Base-by-base conservation (phyloP, 2,888 invertebrate species). In the Tryphoninae sp. region DNA sequence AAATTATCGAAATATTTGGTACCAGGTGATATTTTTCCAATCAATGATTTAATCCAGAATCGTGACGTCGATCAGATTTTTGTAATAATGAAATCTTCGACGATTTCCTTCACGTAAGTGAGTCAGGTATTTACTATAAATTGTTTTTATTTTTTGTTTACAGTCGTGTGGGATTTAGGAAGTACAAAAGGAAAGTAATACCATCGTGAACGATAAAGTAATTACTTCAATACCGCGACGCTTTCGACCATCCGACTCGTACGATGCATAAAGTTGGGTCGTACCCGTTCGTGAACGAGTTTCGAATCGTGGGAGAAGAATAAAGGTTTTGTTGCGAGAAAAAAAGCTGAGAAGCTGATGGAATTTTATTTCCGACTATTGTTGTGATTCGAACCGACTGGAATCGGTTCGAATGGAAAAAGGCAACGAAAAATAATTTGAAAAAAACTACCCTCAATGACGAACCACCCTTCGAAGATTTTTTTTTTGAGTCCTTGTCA, bases 211-310 rank as follows among this genome's bases (percentile, higher is more conserved):
- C 26, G 62, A 53, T 40, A 73, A 72, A 72, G 73, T 73, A 73
- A 73, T 73, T 73, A 73, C 62, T 55, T 73, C 23, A 73, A 73
- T 73, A 42, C 51, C 51, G 55, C 22, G 64, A 64, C 26, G 62
- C 19, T 55, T 64, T 64, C 64, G 62, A 62, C 64, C 64, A 49
- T 61, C 9, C 33, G 22, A 53, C 64, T 64, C 64, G 73, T 64
- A 64, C 40, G 19, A 11, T 42, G 64, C 23, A 73, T 73, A 73
- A 73, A 73, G 64, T 64, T 72, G 22, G 45, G 33, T 33, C 33
- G 51, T 40, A 33, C 6, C 64, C 53, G 40, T 73, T 33, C n/a
- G 6, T 23, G 59, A 23, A 58, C 11, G 22, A 33, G 33, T 33
- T 33, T 33, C 33, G 33, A 33, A 33, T 33, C 7, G 4, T 6